Evolutionary conservation across 2,888 invertebrate genomes (phyloP).

Genomic region (Morpho helenor): DNA sequence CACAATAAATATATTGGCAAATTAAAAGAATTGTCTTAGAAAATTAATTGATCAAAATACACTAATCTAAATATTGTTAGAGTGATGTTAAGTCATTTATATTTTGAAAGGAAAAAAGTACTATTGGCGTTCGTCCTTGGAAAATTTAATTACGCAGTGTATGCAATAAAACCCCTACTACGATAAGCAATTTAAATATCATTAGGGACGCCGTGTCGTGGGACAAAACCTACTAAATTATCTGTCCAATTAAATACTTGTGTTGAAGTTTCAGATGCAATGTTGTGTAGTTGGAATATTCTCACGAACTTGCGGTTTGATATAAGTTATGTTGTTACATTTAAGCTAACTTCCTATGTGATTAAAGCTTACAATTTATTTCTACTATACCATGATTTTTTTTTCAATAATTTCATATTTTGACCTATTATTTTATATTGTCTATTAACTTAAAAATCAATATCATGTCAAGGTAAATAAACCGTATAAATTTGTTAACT

Average conservation of each 20-base stretch:
- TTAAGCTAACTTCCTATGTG: constrained; percentile 11
- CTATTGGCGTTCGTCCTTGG: background rate
- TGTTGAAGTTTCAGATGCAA: constrained; percentile 20
- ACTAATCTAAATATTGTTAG: too few species aligned
- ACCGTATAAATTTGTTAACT: too few species aligned
- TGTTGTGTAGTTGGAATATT: constrained; percentile 16
- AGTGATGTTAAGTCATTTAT: too few species aligned
- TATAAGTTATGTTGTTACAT: constrained; percentile 18
- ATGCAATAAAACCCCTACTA: constrained; percentile 18
- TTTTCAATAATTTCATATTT: too few species aligned
- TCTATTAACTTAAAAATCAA: too few species aligned
- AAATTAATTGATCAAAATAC: too few species aligned
- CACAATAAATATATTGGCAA: too few species aligned
- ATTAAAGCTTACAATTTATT: too few species aligned
- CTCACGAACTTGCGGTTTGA: constrained; percentile 22
- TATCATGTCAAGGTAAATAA: too few species aligned
- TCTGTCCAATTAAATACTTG: constrained; percentile 40
- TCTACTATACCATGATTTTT: too few species aligned
- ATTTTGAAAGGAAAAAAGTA: background rate
- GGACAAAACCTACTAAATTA: constrained; percentile 34
- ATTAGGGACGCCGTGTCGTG: constrained; percentile 52
- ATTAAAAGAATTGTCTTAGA: too few species aligned
- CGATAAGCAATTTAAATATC: constrained; percentile 41
- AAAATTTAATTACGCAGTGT: constrained; percentile 10
- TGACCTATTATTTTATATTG: too few species aligned